These are phyloP conservation scores for Anguilla obscura DNA, from an alignment of 2,797 vertebrate species.

Conservation along the genomic window DNA sequence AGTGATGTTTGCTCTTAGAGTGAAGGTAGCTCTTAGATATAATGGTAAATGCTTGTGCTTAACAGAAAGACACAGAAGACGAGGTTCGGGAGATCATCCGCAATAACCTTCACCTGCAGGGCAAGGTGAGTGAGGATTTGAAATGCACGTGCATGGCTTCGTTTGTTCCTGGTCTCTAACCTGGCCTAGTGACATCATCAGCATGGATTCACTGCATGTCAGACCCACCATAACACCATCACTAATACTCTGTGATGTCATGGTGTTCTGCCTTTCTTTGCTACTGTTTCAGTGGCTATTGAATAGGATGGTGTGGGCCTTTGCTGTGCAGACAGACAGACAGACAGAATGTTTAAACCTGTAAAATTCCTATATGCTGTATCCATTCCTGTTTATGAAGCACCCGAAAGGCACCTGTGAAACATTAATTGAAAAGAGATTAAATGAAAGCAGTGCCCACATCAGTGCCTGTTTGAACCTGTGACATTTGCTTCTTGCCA, in stretches of 20 bases:
- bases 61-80: constrained; percentile 93
- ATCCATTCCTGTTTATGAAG: neutral
- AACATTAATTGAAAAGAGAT: neutral
- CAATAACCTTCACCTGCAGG: constrained; percentile 90
- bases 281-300: neutral
- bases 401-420: neutral
- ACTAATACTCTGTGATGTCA: neutral
- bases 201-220: neutral
- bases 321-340: neutral
- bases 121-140: constrained; percentile 77
- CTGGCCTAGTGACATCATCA: constrained; percentile 39
- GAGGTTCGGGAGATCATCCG: constrained; percentile 89
- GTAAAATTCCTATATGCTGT: neutral
- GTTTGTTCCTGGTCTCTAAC: neutral
- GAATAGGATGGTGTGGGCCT: neutral
- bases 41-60: constrained; percentile 27
- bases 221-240: neutral
- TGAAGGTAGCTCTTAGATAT: neutral
- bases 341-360: neutral
- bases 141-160: neutral
- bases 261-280: neutral
- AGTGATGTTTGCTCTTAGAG: neutral
- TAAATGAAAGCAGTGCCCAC: neutral
- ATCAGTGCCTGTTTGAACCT: neutral
- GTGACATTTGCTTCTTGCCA: neutral